Base-by-base conservation (phyloP, 2,113 vertebrate genomes). In the Piaya cayana region DNA sequence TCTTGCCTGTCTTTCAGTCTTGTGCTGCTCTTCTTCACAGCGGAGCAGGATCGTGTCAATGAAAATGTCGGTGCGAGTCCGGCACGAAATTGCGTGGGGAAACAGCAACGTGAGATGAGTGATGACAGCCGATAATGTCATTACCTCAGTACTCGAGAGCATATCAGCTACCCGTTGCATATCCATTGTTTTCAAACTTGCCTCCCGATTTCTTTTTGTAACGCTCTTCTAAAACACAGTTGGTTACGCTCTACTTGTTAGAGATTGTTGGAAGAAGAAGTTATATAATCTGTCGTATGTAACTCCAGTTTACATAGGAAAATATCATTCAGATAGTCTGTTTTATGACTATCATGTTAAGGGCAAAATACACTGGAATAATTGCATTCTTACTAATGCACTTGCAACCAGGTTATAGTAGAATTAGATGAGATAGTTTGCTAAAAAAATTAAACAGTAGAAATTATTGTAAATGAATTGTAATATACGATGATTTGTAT, bases 391-490 rank as follows among this genome's bases (percentile, higher is more conserved):
- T 98, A 97, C 97, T 97, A 98, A 98, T 98, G 98, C 98, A 98
- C 97, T 99, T 98, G 98, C 98, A 98, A 98, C 98, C 98, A 98
- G 98, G 99, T 99, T 98, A 98, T 98, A 98, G 98, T 98, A 98
- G 98, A 97, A 97, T 95, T 98, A 98, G 94, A 87, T 98, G 98
- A 96, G 97, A 97, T 98, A 98, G 98, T 98, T 99, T 99, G 98
- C 97, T 98, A 98, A 98, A 97, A 98, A 97, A 98, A 98, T 98
- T 99, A 98, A 98, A 98, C 97, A 98, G 97, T 98, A 98, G 95
- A 98, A 97, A 98, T 98, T 98, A 98, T 94, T 99, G 99, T 99
- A 99, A 98, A 99, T 98, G 71, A 98, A 96, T 98, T 99, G 99
- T 99, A 99, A 99, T 98, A 98, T 99, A 99, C 89, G 94, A 97